Evolutionary conservation across 2,797 vertebrate genomes (phyloP), one percentile per base, ranked within the genome.

Genomic region (Sebastes oblongus): DNA sequence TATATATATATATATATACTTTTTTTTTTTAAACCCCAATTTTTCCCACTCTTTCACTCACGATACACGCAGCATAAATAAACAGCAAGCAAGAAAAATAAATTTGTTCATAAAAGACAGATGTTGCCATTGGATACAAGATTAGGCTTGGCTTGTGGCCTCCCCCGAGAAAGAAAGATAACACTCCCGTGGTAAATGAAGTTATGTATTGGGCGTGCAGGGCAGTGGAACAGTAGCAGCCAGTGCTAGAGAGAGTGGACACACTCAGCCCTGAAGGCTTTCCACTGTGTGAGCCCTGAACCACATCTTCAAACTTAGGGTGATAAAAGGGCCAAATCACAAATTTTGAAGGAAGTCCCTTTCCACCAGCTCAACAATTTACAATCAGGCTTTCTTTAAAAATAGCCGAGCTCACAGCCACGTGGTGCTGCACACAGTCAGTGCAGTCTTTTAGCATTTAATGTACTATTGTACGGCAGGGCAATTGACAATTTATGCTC

Each of bases 71-170:
- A 69, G 55, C 65, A 78, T 73, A 89, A 89, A 91, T 91, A 91
- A 93, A 87, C 81, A 81, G 36, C 6, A 5, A 76, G 73, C 46
- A 81, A 88, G 68, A 75, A 91, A 93, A 93, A 89, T 80, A 88
- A 86, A 91, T 91, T 30, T 81, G 54, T 77, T 86, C 85, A 93
- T 92, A 89, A 89, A 91, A 87, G 87, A 92, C 90, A 90, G 87
- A 91, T 88, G 90, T 80, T 91, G 92, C 80, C 66, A 81, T 78
- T 87, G 80, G 88, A 92, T 67, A 87, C 72, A 76, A 86, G 82
- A 91, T 88, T 91, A 84, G 78, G 72, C 73, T 75, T 68, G 85
- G 78, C 82, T 71, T 70, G 69, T 36, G 66, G 82, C 70, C 72
- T 92, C 91, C 87, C 85, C 18, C 22, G 88, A 86, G 92, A 80